Evolutionary conservation across 2,888 invertebrate species (phyloP).

Genomic region (Sturmia bella): DNA sequence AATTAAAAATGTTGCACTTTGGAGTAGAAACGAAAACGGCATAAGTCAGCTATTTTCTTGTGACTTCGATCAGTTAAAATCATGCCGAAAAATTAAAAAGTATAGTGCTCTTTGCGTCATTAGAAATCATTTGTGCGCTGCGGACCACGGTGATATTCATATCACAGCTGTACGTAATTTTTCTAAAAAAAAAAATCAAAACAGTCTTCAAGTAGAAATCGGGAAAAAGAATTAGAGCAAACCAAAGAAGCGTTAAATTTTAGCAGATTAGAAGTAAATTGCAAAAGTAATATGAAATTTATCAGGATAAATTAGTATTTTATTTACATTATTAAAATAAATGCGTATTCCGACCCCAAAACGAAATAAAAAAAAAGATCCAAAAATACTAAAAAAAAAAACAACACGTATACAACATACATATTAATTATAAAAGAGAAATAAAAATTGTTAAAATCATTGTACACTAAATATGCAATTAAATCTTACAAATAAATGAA

Average conservation of each 20-base stretch:
- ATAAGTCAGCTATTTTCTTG: too few relatives aligned
- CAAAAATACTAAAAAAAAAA: constrained; percentile 30
- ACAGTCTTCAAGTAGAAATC: background rate
- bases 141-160: too few relatives aligned
- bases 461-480: constrained; percentile 41
- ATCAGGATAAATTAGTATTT: constrained; percentile 62
- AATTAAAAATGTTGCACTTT: too few relatives aligned
- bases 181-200: background rate
- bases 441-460: constrained; percentile 34
- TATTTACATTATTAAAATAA: constrained; percentile 40
- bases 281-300: constrained; percentile 45
- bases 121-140: too few relatives aligned
- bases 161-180: too few relatives aligned
- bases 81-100: too few relatives aligned
- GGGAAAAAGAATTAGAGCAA: constrained; percentile 5
- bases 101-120: too few relatives aligned
- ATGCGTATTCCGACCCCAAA: constrained; percentile 58
- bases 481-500: constrained; percentile 33
- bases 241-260: constrained; percentile 22
- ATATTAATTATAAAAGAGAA: constrained; percentile 52
- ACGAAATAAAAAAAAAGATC: constrained; percentile 42
- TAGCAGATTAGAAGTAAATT: constrained; percentile 37
- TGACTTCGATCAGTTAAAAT: too few relatives aligned
- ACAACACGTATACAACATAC: constrained; percentile 46
- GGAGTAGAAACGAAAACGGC: too few relatives aligned